These are phyloP conservation scores for Tenthredo scrophulariae DNA, from an alignment of 2,888 invertebrate species.

Conservation along the genomic window DNA sequence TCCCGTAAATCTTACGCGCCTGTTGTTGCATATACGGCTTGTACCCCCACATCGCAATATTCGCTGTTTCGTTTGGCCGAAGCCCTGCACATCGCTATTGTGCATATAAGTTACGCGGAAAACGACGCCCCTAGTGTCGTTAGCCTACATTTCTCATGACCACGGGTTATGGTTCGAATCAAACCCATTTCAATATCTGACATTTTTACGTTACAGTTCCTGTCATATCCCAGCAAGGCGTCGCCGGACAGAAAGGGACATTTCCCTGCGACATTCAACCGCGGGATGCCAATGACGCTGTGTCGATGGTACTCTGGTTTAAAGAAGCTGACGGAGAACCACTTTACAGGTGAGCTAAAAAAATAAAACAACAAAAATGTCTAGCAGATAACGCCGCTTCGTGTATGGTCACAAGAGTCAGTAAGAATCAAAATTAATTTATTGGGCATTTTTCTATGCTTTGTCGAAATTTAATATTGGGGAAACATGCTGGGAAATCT, in stretches of 20 bases:
- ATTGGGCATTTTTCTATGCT: neutral
- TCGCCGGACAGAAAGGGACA: conserved; percentile 90
- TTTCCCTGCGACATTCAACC: conserved; percentile 95
- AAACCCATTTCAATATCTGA: neutral
- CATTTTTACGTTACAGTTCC: conserved; percentile 84
- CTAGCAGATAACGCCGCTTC: too few relatives aligned
- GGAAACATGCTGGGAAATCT: neutral
- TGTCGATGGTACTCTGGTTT: conserved; percentile 95
- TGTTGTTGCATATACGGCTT: conserved; percentile 18
- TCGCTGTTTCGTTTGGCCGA: conserved; percentile 17
- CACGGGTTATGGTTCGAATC: neutral
- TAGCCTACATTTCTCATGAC: neutral
- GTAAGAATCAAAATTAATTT: too few relatives aligned
- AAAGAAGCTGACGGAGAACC: conserved; percentile 92
- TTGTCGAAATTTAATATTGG: neutral
- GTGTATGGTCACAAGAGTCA: too few relatives aligned
- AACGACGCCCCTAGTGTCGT: conserved; percentile 16
- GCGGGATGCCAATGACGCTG: conserved; percentile 89
- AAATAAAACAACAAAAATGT: neutral
- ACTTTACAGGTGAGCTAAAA: conserved; percentile 86
- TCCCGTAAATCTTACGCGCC: conserved; percentile 38
- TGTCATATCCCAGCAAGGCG: conserved; percentile 90
- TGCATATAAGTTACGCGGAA: conserved; percentile 7
- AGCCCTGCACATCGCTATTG: neutral
- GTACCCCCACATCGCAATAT: conserved; percentile 14